Evolutionary conservation across 2,113 vertebrate species (phyloP).

Genomic region (Aleadryas rufinucha): DNA sequence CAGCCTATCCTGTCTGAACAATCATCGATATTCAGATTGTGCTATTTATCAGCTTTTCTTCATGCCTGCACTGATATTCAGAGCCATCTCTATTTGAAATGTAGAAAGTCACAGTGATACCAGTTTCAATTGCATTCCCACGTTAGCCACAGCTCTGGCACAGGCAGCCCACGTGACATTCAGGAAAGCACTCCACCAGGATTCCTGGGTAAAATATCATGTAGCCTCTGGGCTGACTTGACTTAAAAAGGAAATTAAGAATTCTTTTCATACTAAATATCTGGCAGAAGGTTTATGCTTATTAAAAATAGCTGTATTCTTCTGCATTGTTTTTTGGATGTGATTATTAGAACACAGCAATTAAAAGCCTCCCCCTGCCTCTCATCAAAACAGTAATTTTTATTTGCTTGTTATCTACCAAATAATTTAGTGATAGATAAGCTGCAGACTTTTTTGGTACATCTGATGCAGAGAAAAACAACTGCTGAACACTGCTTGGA

Average conservation of each 20-base stretch:
- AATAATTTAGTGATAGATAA: conserved; percentile 8
- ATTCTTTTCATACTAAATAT: conserved; percentile 32
- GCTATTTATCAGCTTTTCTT: conserved; percentile 68
- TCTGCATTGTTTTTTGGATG: conserved; percentile 28
- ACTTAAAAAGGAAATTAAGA: conserved; percentile 27
- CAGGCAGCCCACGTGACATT: conserved; percentile 26
- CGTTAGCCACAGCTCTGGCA: conserved; percentile 11
- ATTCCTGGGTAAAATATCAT: conserved; percentile 30
- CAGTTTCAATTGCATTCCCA: conserved; percentile 55
- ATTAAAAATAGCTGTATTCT: conserved; percentile 41
- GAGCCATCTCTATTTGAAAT: conserved; percentile 55
- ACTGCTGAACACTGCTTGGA: conserved; percentile 53
- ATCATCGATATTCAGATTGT: conserved; percentile 64
- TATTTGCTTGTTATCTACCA: conserved; percentile 36
- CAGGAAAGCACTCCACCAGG: conserved; percentile 52
- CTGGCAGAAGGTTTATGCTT: conserved; percentile 40
- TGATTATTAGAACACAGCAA: conserved; percentile 27
- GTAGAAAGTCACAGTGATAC: conserved; percentile 76
- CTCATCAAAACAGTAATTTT: not conserved
- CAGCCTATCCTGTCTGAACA: conserved; percentile 64
- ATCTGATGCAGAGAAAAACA: conserved; percentile 4
- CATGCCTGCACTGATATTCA: conserved; percentile 47
- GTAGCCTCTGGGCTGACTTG: conserved; percentile 17
- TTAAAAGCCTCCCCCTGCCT: not conserved
- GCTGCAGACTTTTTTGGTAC: conserved; percentile 41